Evolutionary conservation across 1,140 invertebrate genomes (phyloP).

Genomic region (Diuraphis noxia): DNA sequence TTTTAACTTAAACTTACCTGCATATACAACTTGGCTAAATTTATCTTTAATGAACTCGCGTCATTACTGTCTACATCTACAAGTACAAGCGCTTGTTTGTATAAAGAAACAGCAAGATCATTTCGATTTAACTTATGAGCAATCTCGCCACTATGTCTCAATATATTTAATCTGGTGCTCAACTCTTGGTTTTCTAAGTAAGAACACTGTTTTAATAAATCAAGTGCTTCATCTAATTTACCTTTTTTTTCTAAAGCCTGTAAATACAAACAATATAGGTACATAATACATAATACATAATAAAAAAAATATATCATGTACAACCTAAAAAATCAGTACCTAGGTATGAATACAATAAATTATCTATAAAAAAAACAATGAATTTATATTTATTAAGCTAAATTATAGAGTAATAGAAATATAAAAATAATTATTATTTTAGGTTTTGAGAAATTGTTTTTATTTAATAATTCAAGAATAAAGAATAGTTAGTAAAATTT

Average conservation of each 20-base stretch:
- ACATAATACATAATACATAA: neutral
- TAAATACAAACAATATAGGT: slow-evolving; percentile 25
- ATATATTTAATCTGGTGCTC: slow-evolving; percentile 65
- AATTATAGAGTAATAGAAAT: too few relatives aligned
- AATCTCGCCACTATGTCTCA: slow-evolving; percentile 70
- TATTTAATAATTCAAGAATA: neutral
- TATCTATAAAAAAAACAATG: too few relatives aligned
- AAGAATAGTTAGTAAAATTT: neutral
- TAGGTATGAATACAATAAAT: neutral
- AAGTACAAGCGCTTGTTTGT: slow-evolving; percentile 77
- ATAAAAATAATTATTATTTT: too few relatives aligned
- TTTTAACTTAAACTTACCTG: slow-evolving; percentile 64
- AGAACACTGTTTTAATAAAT: slow-evolving; percentile 64
- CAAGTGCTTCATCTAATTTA: slow-evolving; percentile 66
- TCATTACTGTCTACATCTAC: slow-evolving; percentile 67
- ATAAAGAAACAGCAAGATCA: slow-evolving; percentile 75
- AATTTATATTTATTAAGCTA: too few relatives aligned
- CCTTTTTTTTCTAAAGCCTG: slow-evolving; percentile 63
- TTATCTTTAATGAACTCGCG: slow-evolving; percentile 74
- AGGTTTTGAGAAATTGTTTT: too few relatives aligned
- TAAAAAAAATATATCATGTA: neutral
- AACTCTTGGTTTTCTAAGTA: slow-evolving; percentile 64
- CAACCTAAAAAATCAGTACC: neutral
- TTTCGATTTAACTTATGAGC: slow-evolving; percentile 70
- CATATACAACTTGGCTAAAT: slow-evolving; percentile 84